Conservation (phyloP, 1,140 invertebrate species). For the Triops longicaudatus region DNA sequence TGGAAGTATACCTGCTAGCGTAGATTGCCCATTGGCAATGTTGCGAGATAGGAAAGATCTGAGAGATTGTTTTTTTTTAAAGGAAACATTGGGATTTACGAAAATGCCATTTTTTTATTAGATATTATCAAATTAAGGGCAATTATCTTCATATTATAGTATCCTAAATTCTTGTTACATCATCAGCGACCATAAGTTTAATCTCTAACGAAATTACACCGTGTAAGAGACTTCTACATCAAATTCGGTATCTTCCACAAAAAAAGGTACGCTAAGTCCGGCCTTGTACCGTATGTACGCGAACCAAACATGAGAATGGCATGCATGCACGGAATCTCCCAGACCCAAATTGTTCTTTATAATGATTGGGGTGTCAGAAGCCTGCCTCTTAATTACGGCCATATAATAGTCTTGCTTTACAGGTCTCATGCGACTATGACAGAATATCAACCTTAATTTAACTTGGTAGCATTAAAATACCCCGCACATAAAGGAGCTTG, state of each 20-base stretch:
- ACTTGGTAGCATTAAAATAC: neutral
- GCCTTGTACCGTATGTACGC: neutral
- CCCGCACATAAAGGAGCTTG: neutral
- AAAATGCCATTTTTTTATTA: neutral
- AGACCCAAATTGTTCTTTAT: conserved; percentile 1
- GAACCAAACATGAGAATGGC: neutral
- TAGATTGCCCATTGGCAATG: neutral
- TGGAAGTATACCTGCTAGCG: neutral
- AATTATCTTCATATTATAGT: neutral
- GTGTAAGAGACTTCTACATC: no score
- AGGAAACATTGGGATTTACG: neutral
- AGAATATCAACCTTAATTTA: conserved; percentile 3
- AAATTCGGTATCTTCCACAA: no score
- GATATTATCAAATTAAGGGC: neutral
- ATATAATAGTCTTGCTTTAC: neutral
- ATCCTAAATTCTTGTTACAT: no score
- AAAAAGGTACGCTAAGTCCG: no score
- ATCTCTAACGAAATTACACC: no score
- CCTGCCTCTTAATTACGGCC: neutral
- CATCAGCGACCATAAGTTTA: no score
- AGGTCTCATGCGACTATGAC: neutral
- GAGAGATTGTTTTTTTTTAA: neutral
- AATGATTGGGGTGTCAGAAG: conserved; percentile 14
- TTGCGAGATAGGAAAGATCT: neutral
- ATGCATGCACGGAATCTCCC: conserved; percentile 10